Percentiles rank a stretch among this genome's conserved stretches.
These are phyloP conservation scores for Prunella fulvescens DNA, from an alignment of 2,113 vertebrate species.

Conservation along the genomic window DNA sequence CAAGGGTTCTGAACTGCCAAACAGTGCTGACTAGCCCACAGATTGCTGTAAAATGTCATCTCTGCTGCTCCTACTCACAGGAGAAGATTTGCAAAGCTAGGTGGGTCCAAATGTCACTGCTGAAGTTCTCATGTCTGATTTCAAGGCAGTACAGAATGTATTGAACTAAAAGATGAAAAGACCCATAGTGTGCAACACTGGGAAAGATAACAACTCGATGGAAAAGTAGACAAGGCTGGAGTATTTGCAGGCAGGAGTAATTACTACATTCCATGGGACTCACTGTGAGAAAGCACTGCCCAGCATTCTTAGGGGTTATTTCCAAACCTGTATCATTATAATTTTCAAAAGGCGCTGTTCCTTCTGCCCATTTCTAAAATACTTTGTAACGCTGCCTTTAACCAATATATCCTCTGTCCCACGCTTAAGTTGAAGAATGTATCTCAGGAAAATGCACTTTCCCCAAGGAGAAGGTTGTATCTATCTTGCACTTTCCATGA, in stretches of 20 bases:
- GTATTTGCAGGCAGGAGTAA: background rate
- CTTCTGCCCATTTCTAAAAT: background rate
- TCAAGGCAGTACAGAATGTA: background rate
- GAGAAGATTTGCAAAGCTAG: background rate
- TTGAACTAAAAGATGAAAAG: background rate
- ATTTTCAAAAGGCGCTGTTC: background rate
- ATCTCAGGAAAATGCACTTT: background rate
- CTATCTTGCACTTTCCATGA: background rate
- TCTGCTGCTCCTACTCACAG: background rate
- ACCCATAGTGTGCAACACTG: background rate
- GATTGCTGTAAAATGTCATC: constrained; percentile 36
- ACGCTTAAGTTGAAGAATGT: background rate
- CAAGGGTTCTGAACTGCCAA: constrained; percentile 26
- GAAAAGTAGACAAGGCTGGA: background rate
- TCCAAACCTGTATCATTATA: background rate
- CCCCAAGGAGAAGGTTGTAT: background rate
- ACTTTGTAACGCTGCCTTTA: background rate
- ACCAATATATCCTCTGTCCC: background rate
- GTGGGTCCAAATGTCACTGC: constrained; percentile 23
- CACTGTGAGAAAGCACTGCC: background rate
- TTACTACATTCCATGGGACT: background rate
- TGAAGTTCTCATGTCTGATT: constrained; percentile 9
- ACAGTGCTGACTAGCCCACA: background rate
- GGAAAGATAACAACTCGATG: background rate
- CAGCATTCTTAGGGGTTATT: background rate